These are phyloP conservation scores for Allobates femoralis DNA, from an alignment of 2,797 vertebrate genomes.

Conservation along the genomic window DNA sequence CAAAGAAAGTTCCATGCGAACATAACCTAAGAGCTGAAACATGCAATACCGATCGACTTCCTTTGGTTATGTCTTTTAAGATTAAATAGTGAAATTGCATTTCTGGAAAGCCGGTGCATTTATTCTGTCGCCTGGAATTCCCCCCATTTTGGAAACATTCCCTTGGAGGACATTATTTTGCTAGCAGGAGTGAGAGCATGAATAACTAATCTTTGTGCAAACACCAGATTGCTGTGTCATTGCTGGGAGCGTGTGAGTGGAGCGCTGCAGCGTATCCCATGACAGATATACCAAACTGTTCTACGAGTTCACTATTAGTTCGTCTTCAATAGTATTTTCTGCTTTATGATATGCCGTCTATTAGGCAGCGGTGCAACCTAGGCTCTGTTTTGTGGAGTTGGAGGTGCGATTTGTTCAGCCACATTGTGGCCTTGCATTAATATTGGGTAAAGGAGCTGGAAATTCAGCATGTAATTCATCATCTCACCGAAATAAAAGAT, in stretches of 20 bases:
- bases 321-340: not conserved
- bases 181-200: not conserved
- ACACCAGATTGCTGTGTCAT: conserved; percentile 55
- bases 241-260: conserved; percentile 26
- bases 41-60: too few species aligned
- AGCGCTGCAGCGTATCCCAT: not conserved
- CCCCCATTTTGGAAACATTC: not conserved
- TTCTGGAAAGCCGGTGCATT: not conserved
- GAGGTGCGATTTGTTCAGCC: too few species aligned
- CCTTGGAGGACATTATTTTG: conserved; percentile 17
- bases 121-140: not conserved
- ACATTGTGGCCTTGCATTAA: too few species aligned
- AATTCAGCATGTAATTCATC: too few species aligned
- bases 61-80: not conserved
- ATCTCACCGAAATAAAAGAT: too few species aligned
- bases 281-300: not conserved
- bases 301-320: not conserved
- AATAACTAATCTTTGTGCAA: conserved; percentile 52
- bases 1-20: too few species aligned
- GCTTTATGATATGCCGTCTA: too few species aligned
- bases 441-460: too few species aligned
- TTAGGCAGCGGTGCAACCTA: too few species aligned
- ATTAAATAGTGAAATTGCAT: not conserved
- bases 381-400: too few species aligned
- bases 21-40: too few species aligned